Base-by-base conservation (phyloP, 2,888 invertebrate species). In the Tipula confusa region DNA sequence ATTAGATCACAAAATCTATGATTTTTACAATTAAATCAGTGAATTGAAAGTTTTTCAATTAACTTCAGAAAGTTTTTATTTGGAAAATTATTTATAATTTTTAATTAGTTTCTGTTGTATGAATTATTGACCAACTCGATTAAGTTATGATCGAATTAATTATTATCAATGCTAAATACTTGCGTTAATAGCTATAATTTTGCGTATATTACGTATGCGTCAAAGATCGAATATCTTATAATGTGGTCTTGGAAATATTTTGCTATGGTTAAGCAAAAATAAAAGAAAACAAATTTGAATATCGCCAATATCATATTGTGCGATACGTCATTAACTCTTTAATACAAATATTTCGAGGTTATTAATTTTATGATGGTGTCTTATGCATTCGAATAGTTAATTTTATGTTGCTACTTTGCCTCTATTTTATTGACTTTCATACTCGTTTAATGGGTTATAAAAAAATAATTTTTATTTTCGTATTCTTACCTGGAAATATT, bases 1-100 rank as follows among this genome's bases (percentile, higher is more conserved):
- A 64, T 64, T 64, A 64, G 64, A 64, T 64, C 64, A 64, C 64
- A 64, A 64, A 64, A 64, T 64, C 24, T 64, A 64, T 24, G 64
- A 48, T 48, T 48, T 64, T 64, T 64, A 64, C 64, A 64, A 64
- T 64, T 64, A 64, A 24, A 64, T 64, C 64, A 64, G 64, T 24
- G 9, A 64, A 64, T 24, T 64, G 64, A 64, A 64, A 64, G 64
- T 64, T 6, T 64, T 24, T 24, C 1, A 3, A 4, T 5, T 43
- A 9, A 24, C 9, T 24, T 11, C 64, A 24, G 64, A 64, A 64
- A 64, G 24, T 64, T 9, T 18, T 64, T 2, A 64, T 11, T 64
- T 64, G 24, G 64, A 64, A 64, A 64, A 64, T 24, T 9, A 43
- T 43, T 43, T 43, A 4, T 15, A 43, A 43, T 43, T 43, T n/a